Conservation (phyloP, 2,888 invertebrate genomes). For the Tridacna gigas region DNA sequence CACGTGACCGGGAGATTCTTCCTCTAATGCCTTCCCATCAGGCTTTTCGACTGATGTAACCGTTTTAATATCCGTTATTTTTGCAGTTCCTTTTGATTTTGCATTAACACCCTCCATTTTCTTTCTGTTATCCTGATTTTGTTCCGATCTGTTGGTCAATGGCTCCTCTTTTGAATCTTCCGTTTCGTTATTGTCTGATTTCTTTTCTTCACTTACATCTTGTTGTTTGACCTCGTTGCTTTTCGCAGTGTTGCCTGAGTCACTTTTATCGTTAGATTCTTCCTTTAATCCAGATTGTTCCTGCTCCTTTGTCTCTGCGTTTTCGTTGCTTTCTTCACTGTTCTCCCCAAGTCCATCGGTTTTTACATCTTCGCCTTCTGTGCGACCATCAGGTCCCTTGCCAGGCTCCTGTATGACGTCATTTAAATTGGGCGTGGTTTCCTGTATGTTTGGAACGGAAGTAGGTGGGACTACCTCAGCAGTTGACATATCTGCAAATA, state of each 20-base stretch:
- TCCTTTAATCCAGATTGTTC: neutral
- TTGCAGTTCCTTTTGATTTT: conserved; percentile 39
- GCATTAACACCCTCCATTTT: conserved; percentile 23
- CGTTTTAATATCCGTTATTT: conserved; percentile 49
- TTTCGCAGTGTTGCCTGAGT: neutral
- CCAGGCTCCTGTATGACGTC: conserved; percentile 13
- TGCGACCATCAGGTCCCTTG: conserved; percentile 43
- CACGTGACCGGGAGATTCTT: conserved; percentile 45
- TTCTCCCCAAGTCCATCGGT: neutral
- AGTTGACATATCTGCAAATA: conserved; percentile 64
- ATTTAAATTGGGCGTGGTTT: conserved; percentile 18
- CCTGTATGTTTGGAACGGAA: conserved; percentile 42
- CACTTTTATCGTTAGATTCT: neutral
- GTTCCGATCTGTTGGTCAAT: conserved; percentile 25
- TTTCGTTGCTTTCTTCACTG: neutral
- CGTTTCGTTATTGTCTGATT: neutral
- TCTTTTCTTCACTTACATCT: neutral
- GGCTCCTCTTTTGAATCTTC: neutral
- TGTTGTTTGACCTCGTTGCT: neutral
- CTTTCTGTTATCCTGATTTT: conserved; percentile 8
- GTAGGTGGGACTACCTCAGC: conserved; percentile 57
- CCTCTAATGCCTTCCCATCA: neutral
- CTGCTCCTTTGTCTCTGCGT: neutral
- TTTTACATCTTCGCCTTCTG: conserved; percentile 36
- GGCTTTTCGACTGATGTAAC: conserved; percentile 21